These are phyloP conservation scores for Sarcophaga bullata DNA, from an alignment of 1,140 invertebrate genomes.

Conservation along the genomic window DNA sequence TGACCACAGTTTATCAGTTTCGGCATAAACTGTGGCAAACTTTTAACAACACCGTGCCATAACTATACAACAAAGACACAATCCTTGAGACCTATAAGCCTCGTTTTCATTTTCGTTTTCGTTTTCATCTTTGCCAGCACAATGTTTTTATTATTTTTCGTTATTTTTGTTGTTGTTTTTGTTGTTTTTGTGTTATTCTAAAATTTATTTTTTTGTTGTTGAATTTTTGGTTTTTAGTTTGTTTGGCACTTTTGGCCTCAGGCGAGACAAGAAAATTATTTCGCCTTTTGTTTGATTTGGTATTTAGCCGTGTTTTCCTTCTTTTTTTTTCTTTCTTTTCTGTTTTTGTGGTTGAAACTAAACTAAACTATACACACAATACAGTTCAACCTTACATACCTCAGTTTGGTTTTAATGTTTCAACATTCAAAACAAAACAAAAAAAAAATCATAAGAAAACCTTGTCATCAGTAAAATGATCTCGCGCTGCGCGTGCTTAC, in stretches of 20 bases:
- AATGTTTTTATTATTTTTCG: neutral
- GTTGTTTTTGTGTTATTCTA: neutral
- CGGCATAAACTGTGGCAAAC: constrained; percentile 46
- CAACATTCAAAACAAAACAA: neutral
- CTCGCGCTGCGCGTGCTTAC: constrained; percentile 35
- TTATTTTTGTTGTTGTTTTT: neutral
- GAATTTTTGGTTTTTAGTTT: constrained; percentile 40
- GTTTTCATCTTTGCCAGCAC: neutral
- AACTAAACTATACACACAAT: too few relatives aligned
- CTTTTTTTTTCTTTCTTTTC: too few relatives aligned
- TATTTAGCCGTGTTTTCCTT: constrained; percentile 27
- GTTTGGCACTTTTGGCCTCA: constrained; percentile 62
- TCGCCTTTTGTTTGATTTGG: constrained; percentile 55
- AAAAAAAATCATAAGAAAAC: neutral
- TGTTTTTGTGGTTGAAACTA: neutral
- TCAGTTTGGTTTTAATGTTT: too few relatives aligned
- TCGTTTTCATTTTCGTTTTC: neutral
- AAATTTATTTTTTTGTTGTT: neutral
- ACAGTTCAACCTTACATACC: too few relatives aligned
- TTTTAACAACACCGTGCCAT: neutral
- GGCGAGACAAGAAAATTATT: constrained; percentile 65
- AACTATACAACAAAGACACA: neutral
- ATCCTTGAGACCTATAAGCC: neutral
- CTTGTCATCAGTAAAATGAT: constrained; percentile 32
- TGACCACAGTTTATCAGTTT: constrained; percentile 46